Evolutionary conservation across 2,113 vertebrate genomes (phyloP).

Genomic region (Boulengerochromis microlepis): DNA sequence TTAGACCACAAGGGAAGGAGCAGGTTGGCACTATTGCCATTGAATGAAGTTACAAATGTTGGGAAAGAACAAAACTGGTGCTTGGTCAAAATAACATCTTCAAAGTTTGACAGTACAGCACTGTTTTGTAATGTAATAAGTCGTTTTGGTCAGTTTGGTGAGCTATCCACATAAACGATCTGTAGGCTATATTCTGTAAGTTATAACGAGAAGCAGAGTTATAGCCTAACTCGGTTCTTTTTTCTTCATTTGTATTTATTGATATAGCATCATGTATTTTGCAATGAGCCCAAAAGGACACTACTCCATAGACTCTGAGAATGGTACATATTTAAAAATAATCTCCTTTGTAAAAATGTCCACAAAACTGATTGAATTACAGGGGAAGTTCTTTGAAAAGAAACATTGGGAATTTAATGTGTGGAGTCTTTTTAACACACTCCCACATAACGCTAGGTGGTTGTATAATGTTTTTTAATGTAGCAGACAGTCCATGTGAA

Average conservation of each 20-base stretch:
- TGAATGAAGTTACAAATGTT: not conserved
- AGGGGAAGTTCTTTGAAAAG: not conserved
- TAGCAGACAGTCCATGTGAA: rapidly evolving
- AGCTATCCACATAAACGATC: not conserved
- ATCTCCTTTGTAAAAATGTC: not conserved
- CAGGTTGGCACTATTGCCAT: not conserved
- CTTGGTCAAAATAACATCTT: not conserved
- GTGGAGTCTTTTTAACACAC: not conserved
- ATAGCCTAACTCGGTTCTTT: not conserved
- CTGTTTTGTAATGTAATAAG: rapidly evolving
- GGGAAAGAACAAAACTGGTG: not conserved
- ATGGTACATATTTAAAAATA: not conserved
- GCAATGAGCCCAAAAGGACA: not conserved
- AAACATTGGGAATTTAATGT: not conserved
- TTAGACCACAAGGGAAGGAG: not conserved
- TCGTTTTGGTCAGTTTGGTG: not conserved
- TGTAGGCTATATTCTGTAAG: not conserved
- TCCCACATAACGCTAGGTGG: not conserved
- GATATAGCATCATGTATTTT: not conserved
- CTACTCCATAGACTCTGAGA: not conserved
- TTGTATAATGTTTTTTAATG: not conserved
- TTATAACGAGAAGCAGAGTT: not conserved
- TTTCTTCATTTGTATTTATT: not conserved
- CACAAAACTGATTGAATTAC: not conserved
- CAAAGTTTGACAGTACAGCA: not conserved